Evolutionary conservation across 1,140 invertebrate genomes (phyloP), one percentile per base, ranked within the genome.

Genomic region (Tribolium madens): DNA sequence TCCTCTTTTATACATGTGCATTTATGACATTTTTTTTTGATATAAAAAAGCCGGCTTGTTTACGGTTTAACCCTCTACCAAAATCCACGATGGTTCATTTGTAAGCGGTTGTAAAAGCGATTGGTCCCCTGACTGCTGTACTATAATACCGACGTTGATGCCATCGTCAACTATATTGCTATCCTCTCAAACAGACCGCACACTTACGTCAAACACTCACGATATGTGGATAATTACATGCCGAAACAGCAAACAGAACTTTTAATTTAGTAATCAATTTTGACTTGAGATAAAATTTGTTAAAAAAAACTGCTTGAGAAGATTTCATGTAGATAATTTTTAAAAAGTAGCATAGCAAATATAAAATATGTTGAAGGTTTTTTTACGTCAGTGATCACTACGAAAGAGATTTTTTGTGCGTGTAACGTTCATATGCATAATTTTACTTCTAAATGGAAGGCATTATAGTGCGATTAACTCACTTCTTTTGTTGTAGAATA

Each of bases 111-210:
- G 81, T 84, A 84, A 84, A 84, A 79, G 77, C 77, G 80, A 85
- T 85, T 79, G 84, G 83, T 85, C 84, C 84, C 84, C 73, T 68
- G 80, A 80, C 79, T 80, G 82, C 79, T 81, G 83, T 85, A 84
- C 72, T 78, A 78, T 84, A 84, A 84, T 84, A 81, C 83, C 79
- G 77, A 72, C 76, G 70, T 75, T 84, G 81, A 82, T 83, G 77
- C 76, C 80, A 79, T 80, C 82, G 83, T 85, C 84, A 85, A 85
- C 78, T 85, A 85, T 85, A 85, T 85, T 85, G 81, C 82, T 78
- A 79, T 81, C 73, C 82, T 80, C 80, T 82, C 82, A 83, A 82
- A 82, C 81, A 81, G 82, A 85, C 84, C 84, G 82, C 83, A 79
- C 81, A 79, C 76, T 79, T 79, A 50, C 76, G 73, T 48, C 71